Evolutionary conservation across 2,888 invertebrate genomes (phyloP).

Genomic region (Oxytorus armatus): DNA sequence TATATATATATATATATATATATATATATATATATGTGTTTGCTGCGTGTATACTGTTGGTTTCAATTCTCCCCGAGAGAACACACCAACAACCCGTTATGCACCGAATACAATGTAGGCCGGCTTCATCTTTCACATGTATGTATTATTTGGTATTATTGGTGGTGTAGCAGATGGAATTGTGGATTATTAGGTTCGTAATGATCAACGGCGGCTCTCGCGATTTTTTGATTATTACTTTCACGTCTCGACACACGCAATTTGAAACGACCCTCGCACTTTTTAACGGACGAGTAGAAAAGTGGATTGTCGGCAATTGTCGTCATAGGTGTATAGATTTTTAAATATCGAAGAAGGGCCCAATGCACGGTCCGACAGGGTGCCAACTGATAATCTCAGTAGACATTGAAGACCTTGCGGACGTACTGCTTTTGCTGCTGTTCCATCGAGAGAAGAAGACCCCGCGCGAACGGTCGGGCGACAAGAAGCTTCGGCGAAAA

Average conservation of each 20-base stretch:
- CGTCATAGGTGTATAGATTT: neutral
- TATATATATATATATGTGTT: neutral
- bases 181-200: neutral
- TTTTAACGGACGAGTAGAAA: constrained; percentile 12
- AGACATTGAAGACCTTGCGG: neutral
- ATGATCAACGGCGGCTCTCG: constrained; percentile 29
- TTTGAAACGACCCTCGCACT: neutral
- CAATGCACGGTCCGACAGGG: neutral
- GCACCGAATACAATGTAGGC: constrained; percentile 1
- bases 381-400: constrained; percentile 1
- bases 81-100: constrained; percentile 31
- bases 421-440: neutral
- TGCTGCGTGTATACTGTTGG: constrained; percentile 23
- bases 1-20: neutral
- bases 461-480: constrained; percentile 41
- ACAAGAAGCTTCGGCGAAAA: constrained; percentile 69
- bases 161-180: neutral
- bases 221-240: neutral
- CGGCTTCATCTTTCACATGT: neutral
- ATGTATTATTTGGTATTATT: neutral
- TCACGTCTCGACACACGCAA: neutral
- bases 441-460: constrained; percentile 8
- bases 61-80: constrained; percentile 41
- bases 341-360: constrained; percentile 4
- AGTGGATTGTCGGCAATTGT: constrained; percentile 19